These are phyloP conservation scores for Neosilurus mollespiculum DNA, from an alignment of 2,797 vertebrate species.

Conservation along the genomic window DNA sequence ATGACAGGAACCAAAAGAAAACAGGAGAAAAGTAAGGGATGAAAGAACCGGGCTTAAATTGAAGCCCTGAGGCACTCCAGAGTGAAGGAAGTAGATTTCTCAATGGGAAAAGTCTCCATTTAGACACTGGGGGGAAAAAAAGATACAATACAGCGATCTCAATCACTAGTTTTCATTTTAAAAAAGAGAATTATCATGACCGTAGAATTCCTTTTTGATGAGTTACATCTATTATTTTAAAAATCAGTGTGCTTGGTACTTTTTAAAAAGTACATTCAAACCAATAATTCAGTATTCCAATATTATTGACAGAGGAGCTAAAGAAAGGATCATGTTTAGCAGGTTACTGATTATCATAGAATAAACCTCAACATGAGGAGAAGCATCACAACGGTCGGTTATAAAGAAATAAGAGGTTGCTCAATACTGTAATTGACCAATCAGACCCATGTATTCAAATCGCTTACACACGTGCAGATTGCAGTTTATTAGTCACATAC, in stretches of 20 bases:
- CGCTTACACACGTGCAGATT: neutral
- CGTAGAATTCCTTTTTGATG: neutral
- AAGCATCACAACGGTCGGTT: no score
- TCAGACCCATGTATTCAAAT: no score
- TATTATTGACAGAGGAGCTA: no score
- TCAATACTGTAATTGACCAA: no score
- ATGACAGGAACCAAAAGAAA: neutral
- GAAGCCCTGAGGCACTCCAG: slow-evolving; percentile 13
- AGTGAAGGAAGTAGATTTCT: neutral
- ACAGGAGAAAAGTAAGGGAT: neutral
- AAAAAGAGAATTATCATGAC: neutral
- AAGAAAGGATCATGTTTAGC: no score
- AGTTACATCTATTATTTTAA: neutral
- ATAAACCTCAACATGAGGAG: no score
- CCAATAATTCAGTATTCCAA: no score
- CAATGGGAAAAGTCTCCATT: neutral
- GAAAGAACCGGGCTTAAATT: neutral
- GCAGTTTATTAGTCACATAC: neutral
- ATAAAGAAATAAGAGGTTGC: no score
- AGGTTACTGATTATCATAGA: no score
- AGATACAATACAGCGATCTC: neutral
- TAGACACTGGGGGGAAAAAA: neutral
- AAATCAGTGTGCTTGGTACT: neutral
- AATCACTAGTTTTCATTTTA: neutral
- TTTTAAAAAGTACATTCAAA: neutral